Conservation (phyloP, 53 echinoderm and acorn worm species). For the Astropecten irregularis region DNA sequence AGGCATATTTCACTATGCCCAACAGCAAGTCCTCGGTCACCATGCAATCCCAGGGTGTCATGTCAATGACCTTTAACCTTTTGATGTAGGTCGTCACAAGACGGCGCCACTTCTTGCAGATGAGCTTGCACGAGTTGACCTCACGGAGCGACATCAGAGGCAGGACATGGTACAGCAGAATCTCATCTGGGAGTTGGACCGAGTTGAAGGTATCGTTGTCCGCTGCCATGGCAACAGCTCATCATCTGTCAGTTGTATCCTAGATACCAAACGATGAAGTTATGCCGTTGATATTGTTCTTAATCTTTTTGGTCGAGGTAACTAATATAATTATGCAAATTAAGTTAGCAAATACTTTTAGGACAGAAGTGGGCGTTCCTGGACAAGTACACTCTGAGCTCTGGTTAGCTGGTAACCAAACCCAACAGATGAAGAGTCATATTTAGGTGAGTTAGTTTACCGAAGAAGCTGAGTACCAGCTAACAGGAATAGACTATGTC, state of each 20-base stretch:
- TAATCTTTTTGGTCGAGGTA: too few species aligned
- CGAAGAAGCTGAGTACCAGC: too few species aligned
- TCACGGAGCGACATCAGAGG: slow-evolving; percentile 74
- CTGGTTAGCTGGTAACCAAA: too few species aligned
- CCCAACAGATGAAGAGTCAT: too few species aligned
- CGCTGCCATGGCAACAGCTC: background rate
- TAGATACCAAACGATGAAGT: too few species aligned
- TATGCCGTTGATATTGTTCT: too few species aligned
- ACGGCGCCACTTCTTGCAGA: slow-evolving; percentile 77
- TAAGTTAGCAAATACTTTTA: too few species aligned
- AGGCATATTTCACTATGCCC: slow-evolving; percentile 69
- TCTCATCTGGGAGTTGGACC: slow-evolving; percentile 78
- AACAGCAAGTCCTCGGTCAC: slow-evolving; percentile 74
- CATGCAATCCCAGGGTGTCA: slow-evolving; percentile 84
- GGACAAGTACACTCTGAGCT: too few species aligned
- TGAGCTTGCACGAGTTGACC: slow-evolving; percentile 64
- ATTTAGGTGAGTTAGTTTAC: too few species aligned
- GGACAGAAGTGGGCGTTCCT: too few species aligned
- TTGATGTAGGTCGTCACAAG: slow-evolving; percentile 67
- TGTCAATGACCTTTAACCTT: slow-evolving; percentile 74
- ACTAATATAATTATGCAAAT: too few species aligned
- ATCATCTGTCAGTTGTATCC: background rate
- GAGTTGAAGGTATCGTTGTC: background rate
- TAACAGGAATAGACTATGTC: too few species aligned
- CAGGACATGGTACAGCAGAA: slow-evolving; percentile 75